Evolutionary conservation across 2,113 vertebrate species (phyloP).

Genomic region (Columbina picui): DNA sequence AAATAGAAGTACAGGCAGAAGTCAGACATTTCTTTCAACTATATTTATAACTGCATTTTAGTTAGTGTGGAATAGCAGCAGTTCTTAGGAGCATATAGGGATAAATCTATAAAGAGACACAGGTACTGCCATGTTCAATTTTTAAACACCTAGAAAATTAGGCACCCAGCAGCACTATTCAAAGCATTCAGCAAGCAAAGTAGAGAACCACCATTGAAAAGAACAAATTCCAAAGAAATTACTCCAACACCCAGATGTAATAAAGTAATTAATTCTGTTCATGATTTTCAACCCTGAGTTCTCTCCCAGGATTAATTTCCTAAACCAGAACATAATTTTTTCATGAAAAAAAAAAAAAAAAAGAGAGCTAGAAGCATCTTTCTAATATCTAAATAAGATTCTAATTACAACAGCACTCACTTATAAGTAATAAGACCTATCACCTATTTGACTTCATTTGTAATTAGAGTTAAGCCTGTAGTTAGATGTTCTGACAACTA

Average conservation of each 20-base stretch:
- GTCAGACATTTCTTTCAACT: neutral
- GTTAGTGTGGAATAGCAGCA: neutral
- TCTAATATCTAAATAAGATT: neutral
- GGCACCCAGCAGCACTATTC: neutral
- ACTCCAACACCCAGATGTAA: neutral
- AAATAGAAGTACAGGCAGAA: neutral
- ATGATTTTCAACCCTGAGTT: neutral
- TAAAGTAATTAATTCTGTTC: neutral
- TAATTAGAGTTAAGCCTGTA: neutral
- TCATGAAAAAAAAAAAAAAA: neutral
- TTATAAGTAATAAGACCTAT: neutral
- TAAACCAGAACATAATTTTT: neutral
- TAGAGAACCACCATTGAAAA: neutral
- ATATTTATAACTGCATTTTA: neutral
- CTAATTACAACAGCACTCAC: neutral
- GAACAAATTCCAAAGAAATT: neutral
- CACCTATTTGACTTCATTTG: neutral
- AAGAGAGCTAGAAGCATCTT: neutral
- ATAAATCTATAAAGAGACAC: neutral
- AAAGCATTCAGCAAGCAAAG: neutral
- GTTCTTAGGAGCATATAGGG: neutral
- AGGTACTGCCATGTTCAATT: neutral
- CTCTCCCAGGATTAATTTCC: neutral
- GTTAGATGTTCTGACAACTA: neutral
- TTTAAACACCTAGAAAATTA: slow-evolving; percentile 7